Evolutionary conservation across 2,888 invertebrate genomes (phyloP).

Genomic region (Hedychridium roseum): DNA sequence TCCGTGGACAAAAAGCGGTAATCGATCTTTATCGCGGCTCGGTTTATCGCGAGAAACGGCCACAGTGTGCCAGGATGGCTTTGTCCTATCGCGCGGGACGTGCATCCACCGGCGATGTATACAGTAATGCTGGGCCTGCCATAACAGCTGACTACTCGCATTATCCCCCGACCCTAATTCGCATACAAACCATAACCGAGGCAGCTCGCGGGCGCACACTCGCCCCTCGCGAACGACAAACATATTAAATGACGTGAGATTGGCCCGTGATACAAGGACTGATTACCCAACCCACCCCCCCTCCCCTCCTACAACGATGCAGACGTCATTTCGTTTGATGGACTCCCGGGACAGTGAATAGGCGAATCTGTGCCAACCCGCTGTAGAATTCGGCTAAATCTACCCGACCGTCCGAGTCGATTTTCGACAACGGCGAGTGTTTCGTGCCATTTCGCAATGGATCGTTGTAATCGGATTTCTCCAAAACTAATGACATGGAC

Average conservation of each 20-base stretch:
- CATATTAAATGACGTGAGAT: conserved; percentile 46
- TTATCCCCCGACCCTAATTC: conserved; percentile 37
- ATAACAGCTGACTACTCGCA: conserved; percentile 37
- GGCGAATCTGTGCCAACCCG: conserved; percentile 23
- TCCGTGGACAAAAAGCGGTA: conserved; percentile 23
- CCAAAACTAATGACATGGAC: no score
- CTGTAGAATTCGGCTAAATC: conserved; percentile 12
- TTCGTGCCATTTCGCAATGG: no score
- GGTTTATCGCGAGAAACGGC: conserved; percentile 30
- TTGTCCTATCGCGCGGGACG: conserved; percentile 35
- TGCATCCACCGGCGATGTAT: conserved; percentile 17
- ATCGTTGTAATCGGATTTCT: no score
- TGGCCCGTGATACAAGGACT: conserved; percentile 31
- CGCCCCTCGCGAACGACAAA: conserved; percentile 28
- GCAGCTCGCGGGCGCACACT: conserved; percentile 10
- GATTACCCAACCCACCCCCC: conserved; percentile 28
- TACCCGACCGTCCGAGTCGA: conserved; percentile 3
- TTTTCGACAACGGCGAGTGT: background rate
- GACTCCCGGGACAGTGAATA: conserved; percentile 22
- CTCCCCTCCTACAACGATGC: conserved; percentile 23
- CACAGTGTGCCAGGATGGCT: conserved; percentile 27
- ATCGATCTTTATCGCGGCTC: conserved; percentile 34
- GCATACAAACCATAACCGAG: conserved; percentile 32
- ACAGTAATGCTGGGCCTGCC: conserved; percentile 29
- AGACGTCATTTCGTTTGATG: conserved; percentile 31